These are phyloP conservation scores for Mycogona germanica DNA, from an alignment of 2,888 invertebrate genomes.

Conservation along the genomic window DNA sequence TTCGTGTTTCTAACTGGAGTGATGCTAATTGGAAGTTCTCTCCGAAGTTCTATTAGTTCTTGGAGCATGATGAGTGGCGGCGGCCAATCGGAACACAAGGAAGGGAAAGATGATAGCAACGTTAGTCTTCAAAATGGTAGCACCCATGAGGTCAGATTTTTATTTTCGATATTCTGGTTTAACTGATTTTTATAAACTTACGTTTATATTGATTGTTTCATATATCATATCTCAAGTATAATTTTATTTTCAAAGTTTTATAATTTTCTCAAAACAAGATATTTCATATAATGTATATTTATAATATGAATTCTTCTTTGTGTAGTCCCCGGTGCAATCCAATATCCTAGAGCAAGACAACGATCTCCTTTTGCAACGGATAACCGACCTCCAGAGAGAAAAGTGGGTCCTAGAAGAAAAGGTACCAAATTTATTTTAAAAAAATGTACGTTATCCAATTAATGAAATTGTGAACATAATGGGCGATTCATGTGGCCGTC, in stretches of 20 bases:
- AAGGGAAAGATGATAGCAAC: constrained; percentile 9
- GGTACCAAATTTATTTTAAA: no score
- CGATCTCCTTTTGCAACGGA: constrained; percentile 33
- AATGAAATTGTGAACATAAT: no score
- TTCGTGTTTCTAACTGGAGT: background rate
- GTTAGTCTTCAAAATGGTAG: constrained; percentile 15
- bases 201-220: no score
- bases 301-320: background rate
- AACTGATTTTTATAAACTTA: no score
- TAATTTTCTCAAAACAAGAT: no score
- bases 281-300: background rate
- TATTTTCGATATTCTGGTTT: background rate
- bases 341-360: constrained; percentile 35
- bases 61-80: constrained; percentile 26
- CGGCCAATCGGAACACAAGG: constrained; percentile 17
- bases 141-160: background rate
- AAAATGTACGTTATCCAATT: no score
- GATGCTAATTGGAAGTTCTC: background rate
- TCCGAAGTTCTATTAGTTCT: constrained; percentile 25
- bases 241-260: background rate
- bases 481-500: no score
- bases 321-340: constrained; percentile 23
- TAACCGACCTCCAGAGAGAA: constrained; percentile 37
- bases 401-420: constrained; percentile 40
- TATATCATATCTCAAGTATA: no score